Evolutionary conservation across 2,113 vertebrate species (phyloP).

Genomic region (Vulpes vulpes): DNA sequence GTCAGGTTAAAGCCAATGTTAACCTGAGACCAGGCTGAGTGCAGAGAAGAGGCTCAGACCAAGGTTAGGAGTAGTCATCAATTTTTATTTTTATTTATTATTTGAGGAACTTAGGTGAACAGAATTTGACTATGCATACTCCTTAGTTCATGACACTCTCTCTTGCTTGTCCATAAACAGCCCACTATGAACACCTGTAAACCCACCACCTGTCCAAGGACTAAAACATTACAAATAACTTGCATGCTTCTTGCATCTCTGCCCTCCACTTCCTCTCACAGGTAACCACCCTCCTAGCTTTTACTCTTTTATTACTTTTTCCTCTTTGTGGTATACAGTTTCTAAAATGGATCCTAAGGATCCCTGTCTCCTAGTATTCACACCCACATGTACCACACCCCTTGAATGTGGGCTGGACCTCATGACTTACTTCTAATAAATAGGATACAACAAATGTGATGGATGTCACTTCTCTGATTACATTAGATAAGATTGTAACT

Average conservation of each 20-base stretch:
- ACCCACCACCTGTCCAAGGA: background rate
- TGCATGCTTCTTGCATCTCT: background rate
- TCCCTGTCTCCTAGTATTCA: background rate
- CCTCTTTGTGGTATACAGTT: background rate
- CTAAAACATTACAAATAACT: background rate
- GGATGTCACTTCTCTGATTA: background rate
- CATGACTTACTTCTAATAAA: slow-evolving; percentile 18
- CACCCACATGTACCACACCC: background rate
- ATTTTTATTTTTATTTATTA: slow-evolving; percentile 38
- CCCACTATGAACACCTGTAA: slow-evolving; percentile 18
- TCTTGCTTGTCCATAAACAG: background rate
- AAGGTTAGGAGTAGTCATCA: background rate
- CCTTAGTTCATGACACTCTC: slow-evolving; percentile 4
- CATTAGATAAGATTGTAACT: background rate
- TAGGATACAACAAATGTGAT: background rate
- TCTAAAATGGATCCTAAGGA: background rate
- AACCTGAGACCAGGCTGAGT: background rate
- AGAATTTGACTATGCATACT: background rate
- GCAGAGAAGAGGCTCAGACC: background rate
- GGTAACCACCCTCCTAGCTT: background rate
- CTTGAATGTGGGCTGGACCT: background rate
- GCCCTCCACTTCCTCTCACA: background rate
- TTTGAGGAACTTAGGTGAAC: background rate
- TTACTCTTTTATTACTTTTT: background rate
- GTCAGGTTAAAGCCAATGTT: background rate